phyloP scores from a whole-genome alignment of 2,797 vertebrate species.

The Sebastes goodei region DNA sequence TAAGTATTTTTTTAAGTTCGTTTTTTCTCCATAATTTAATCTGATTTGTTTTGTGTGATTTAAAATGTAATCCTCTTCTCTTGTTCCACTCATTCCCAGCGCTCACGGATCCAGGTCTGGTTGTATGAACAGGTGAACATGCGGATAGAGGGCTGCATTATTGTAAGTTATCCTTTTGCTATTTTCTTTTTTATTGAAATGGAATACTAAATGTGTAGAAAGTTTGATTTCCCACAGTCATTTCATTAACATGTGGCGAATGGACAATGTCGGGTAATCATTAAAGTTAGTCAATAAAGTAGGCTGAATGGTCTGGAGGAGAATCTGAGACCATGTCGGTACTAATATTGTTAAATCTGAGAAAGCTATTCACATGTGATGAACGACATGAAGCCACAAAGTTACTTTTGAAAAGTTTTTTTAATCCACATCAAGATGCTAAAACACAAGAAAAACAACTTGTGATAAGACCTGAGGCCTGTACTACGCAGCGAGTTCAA shows the following conservation, averaged over 20 bases:
- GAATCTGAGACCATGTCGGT: background rate
- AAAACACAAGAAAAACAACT: no score
- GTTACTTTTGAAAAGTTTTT: no score
- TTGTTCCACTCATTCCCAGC: conserved; percentile 71
- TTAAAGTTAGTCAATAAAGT: background rate
- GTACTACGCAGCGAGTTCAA: accelerated
- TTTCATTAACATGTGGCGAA: background rate
- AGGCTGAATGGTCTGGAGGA: background rate
- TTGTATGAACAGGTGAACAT: conserved; percentile 98
- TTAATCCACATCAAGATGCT: accelerated
- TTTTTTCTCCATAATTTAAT: background rate
- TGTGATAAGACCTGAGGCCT: no score
- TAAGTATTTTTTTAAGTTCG: conserved; percentile 77
- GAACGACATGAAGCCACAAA: no score
- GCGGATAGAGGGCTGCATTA: conserved; percentile 98
- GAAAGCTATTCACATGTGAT: no score
- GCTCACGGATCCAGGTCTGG: conserved; percentile 97
- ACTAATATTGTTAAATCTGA: background rate
- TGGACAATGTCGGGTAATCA: background rate
- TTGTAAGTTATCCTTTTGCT: conserved; percentile 85
- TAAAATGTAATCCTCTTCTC: background rate
- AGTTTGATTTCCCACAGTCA: background rate
- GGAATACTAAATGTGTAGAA: background rate
- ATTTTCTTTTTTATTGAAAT: background rate
- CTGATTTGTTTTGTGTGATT: background rate